Evolutionary conservation across 2,113 vertebrate genomes (phyloP).

Genomic region (Chloebia gouldiae): DNA sequence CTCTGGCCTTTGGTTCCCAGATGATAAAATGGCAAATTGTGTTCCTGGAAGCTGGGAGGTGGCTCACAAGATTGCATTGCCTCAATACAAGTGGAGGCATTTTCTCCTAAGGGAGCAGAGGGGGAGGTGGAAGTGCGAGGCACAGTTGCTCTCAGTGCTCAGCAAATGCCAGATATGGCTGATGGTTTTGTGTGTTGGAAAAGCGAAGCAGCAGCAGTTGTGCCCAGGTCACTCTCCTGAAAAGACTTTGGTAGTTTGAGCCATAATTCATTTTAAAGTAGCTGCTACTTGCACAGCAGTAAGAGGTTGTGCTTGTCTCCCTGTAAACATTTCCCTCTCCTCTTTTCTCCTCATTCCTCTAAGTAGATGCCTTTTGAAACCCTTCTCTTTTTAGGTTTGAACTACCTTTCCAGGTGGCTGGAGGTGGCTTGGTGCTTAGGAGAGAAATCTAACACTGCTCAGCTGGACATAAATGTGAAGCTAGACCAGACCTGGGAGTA

Average conservation of each 20-base stretch:
- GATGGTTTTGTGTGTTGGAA: not conserved
- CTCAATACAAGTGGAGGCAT: accelerated
- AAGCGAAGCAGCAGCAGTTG: accelerated
- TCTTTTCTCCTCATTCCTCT: not conserved
- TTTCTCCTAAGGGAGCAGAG: not conserved
- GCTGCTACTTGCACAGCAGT: not conserved
- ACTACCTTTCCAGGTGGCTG: not conserved
- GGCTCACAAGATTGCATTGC: not conserved
- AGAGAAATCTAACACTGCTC: not conserved
- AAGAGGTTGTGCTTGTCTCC: not conserved
- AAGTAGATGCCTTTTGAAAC: not conserved
- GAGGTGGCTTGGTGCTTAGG: not conserved
- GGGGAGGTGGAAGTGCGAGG: not conserved
- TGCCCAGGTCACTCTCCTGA: not conserved
- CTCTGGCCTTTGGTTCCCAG: not conserved
- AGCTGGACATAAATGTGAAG: not conserved
- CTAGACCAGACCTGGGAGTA: not conserved
- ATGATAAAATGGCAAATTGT: not conserved
- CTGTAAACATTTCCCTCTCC: not conserved
- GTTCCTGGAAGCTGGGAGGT: slow-evolving; percentile 22
- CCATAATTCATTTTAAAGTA: not conserved
- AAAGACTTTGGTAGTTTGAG: not conserved
- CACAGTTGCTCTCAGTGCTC: not conserved
- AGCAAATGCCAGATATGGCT: not conserved
- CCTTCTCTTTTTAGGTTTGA: not conserved